Conservation (phyloP, 2,113 vertebrate species). For the Hypocryptadius cinnamomeus region DNA sequence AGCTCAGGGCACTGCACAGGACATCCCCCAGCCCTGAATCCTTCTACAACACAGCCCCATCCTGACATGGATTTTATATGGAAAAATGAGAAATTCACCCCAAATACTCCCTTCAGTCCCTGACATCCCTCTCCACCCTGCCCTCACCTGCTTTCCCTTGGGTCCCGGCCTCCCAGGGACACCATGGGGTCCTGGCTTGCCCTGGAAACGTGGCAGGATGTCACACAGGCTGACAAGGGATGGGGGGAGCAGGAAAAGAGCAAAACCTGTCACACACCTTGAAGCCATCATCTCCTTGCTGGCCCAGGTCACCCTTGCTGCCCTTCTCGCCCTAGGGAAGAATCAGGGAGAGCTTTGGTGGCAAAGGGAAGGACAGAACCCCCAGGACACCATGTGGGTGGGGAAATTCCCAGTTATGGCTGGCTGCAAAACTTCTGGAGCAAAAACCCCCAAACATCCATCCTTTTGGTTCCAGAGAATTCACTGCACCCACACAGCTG, state of each 20-base stretch:
- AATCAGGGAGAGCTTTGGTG: background rate
- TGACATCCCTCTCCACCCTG: background rate
- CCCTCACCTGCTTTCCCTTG: constrained; percentile 79
- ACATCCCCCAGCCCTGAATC: background rate
- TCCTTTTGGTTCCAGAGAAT: background rate
- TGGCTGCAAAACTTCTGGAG: background rate
- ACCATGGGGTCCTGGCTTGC: constrained; percentile 69
- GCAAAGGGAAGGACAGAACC: background rate
- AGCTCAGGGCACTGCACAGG: background rate
- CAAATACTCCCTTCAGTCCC: background rate
- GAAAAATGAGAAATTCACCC: background rate
- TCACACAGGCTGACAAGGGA: background rate
- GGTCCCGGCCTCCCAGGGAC: constrained; percentile 61
- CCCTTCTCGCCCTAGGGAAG: constrained; percentile 78
- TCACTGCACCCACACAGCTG: fast-evolving
- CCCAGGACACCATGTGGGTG: fast-evolving
- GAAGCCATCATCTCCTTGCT: constrained; percentile 69
- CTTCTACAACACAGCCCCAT: background rate
- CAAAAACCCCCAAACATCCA: background rate
- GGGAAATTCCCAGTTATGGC: background rate
- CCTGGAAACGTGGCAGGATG: constrained; percentile 49
- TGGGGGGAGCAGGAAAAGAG: background rate
- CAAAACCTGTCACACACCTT: constrained; percentile 65
- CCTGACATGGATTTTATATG: background rate
- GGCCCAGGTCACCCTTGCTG: constrained; percentile 69